A percentile compares a stretch with the other conserved stretches of the same genome.
phyloP scores from a whole-genome alignment of 2,113 vertebrate genomes.

The Phyllostomus hastatus region DNA sequence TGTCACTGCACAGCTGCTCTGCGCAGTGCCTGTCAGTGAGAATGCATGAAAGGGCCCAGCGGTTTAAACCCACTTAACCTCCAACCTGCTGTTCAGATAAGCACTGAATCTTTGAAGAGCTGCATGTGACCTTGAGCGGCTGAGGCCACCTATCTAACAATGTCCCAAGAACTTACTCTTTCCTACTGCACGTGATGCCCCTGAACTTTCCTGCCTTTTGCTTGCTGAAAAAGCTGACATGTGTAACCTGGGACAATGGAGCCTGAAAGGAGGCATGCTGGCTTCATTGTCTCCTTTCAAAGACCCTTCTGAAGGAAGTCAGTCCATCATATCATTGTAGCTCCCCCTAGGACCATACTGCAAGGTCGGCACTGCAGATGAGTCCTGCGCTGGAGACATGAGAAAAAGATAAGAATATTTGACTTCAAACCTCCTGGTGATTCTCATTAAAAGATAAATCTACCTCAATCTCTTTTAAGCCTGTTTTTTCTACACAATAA shows the following conservation, averaged over 20 bases:
- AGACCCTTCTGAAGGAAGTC: not conserved
- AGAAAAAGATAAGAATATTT: constrained; percentile 61
- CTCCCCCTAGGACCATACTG: not conserved
- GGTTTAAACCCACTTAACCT: fast-evolving
- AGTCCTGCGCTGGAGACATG: not conserved
- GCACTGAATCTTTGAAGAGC: not conserved
- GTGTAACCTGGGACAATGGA: not conserved
- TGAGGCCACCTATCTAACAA: not conserved
- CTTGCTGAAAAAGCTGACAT: not conserved
- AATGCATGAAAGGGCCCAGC: not conserved
- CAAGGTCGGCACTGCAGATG: constrained; percentile 7
- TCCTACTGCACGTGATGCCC: not conserved
- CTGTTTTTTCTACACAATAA: constrained; percentile 38
- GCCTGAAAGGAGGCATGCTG: not conserved
- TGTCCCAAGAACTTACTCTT: not conserved
- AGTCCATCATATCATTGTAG: not conserved
- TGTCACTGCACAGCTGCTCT: not conserved
- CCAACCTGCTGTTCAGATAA: not conserved
- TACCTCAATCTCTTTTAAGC: constrained; percentile 55
- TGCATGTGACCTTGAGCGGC: fast-evolving
- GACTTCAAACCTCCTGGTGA: constrained; percentile 38
- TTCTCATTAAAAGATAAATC: constrained; percentile 72
- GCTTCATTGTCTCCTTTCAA: constrained; percentile 26
- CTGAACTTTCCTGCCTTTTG: constrained; percentile 22
- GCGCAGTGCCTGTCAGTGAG: fast-evolving